Base-by-base conservation (phyloP, 37 sponge, comb jelly and placozoan genomes). In the Hexactinellida sp. region DNA sequence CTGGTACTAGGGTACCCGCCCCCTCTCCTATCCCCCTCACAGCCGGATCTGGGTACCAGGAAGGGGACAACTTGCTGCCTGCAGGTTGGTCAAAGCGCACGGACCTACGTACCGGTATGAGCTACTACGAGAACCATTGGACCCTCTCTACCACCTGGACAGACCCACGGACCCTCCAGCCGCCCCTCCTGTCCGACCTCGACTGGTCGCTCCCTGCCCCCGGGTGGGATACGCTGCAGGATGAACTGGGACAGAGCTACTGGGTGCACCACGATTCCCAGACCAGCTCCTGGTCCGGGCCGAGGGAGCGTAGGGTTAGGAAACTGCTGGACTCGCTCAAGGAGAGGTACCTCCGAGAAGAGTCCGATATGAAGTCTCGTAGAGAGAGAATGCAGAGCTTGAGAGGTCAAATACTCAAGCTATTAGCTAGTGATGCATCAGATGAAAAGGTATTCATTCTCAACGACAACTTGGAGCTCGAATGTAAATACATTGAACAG, bases 201-300 rank as follows among this genome's bases (percentile, higher is more conserved):
- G 21, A 10, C 76, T 63, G 76, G 76, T 63, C 76, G 5, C 28
- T 21, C 25, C 76, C 76, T 3, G 28, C 76, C 5, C 28, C 34
- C 32, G 76, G 76, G 32, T 63, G 76, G 76, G 34, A 63, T 23
- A 25, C 13, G 28, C 34, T 63, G 34, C 76, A 63, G 34, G 76
- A 63, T n/a, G 76, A n/a, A 63, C 76, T 21, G 76, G 76, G 32
- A 10, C 76, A n/a, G 76, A 7, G 34, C 34, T 63, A 63, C 34
- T 63, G 76, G 76, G 76, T 63, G 34, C 76, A 63, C 34, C 76
- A 63, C 34, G 76, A 63, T n/a, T 63, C 76, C 34, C 76, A 63
- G 76, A 63, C 76, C 76, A 63, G 76, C 76, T 63, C 76, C 30
- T 63, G 76, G 76, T 63, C 76, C 25, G 76, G 76, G 76, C 76